These are phyloP conservation scores for Rhynchomys soricoides DNA, from an alignment of 2,113 vertebrate species.

Conservation along the genomic window DNA sequence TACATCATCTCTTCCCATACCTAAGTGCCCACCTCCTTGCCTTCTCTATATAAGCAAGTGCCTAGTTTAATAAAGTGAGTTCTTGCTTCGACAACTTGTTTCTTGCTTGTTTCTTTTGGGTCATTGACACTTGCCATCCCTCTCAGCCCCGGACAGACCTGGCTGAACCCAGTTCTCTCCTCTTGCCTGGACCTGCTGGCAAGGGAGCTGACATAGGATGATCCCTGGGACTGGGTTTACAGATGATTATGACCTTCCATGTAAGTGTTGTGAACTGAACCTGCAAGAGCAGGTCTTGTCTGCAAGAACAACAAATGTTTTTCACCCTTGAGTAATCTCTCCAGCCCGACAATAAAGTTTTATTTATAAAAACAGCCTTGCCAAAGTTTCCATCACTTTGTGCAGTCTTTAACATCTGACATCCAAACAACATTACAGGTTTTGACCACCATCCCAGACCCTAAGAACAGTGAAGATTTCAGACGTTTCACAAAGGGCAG, in stretches of 20 bases:
- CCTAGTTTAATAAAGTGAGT: too few species aligned
- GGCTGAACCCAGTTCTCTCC: too few species aligned
- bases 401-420: neutral
- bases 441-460: neutral
- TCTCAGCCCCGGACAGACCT: too few species aligned
- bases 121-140: too few species aligned
- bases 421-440: neutral
- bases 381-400: neutral
- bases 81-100: too few species aligned
- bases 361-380: neutral
- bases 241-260: neutral
- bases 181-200: too few species aligned
- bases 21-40: too few species aligned
- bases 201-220: too few species aligned
- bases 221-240: too few species aligned
- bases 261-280: neutral
- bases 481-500: neutral
- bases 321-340: neutral
- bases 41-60: too few species aligned
- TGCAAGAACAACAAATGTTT: neutral
- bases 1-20: too few species aligned
- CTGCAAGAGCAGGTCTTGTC: neutral
- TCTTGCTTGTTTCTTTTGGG: too few species aligned
- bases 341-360: neutral
- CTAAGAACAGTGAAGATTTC: conserved; percentile 8